These are phyloP conservation scores for Hippopotamyrus pictus DNA, from an alignment of 2,797 vertebrate species.

Conservation along the genomic window DNA sequence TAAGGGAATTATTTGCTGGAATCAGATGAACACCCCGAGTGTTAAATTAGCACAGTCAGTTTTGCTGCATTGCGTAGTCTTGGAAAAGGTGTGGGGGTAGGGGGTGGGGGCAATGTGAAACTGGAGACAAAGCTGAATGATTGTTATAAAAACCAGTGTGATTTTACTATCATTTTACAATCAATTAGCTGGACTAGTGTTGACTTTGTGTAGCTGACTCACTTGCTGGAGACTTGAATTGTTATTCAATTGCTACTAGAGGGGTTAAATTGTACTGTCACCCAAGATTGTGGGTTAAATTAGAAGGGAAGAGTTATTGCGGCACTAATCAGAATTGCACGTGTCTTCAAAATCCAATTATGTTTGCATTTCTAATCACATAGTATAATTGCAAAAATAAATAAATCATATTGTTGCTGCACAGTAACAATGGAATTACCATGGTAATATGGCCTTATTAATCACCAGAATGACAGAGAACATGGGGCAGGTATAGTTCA, in stretches of 20 bases:
- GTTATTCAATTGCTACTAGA: constrained; percentile 32
- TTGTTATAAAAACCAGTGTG: neutral
- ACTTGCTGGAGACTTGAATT: constrained; percentile 12
- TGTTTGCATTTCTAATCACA: constrained; percentile 89
- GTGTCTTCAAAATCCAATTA: constrained; percentile 81
- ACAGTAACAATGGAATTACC: constrained; percentile 73
- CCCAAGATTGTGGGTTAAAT: constrained; percentile 45
- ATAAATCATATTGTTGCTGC: constrained; percentile 83
- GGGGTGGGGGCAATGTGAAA: neutral
- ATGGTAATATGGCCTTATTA: constrained; percentile 61
- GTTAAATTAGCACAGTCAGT: neutral
- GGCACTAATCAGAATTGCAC: constrained; percentile 71
- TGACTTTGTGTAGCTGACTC: neutral
- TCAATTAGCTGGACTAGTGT: neutral
- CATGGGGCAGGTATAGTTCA: constrained; percentile 64
- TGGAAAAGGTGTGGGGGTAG: neutral
- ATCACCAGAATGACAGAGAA: constrained; percentile 62
- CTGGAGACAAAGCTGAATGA: neutral
- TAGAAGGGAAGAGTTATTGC: constrained; percentile 68
- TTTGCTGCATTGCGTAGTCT: neutral
- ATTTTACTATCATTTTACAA: neutral
- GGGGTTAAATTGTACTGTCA: constrained; percentile 40
- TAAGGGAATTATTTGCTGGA: neutral
- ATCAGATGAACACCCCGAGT: neutral
- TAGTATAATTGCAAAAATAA: constrained; percentile 85